Evolutionary conservation across 1,140 invertebrate genomes (phyloP), one percentile per base, ranked within the genome.

Genomic region (Pseudomyrmex pallidus): DNA sequence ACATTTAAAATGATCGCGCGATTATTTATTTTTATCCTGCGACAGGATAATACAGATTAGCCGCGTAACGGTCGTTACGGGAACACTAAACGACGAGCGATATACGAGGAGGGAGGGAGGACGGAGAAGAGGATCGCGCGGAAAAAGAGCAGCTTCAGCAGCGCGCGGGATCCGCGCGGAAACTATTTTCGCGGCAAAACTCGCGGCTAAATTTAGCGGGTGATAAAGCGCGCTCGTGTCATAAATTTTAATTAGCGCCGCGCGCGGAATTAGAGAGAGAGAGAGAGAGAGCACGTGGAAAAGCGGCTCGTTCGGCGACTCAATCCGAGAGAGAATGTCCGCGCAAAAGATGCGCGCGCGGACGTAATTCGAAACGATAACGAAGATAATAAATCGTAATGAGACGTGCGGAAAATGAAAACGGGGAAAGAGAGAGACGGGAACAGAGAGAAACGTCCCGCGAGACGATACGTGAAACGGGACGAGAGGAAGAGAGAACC

Each of bases 381-480:
- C 48, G 67, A 57, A 22, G n/a, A 22, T 67, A 59, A 85, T 83
- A 85, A 83, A 85, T 85, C 64, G 62, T 83, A 83, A 85, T 82
- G 35, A 74, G 46, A 13, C 35, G 64, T 35, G 35, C 5, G 35
- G 35, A 35, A 35, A 35, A 35, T 35, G 5, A 35, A 35, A 35
- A 35, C 35, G 35, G 35, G 35, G 0, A 74, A 74, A 22, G 35
- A 22, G 35, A 44, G 15, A 46, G 52, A 52, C 13, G 44, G 20
- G 44, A 50, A 20, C 35, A 74, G 20, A 52, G 59, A 25, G 52
- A 83, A 35, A 76, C 46, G 20, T 72, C 25, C 13, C 46, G 48
- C 13, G 59, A 64, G 35, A 74, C 13, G 17, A 12, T n/a, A 57
- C 1, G 50, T 20, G 35, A 5, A 5, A 12, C 46, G 20, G 54